A percentile compares a stretch with the other conserved stretches of the same genome.
Conservation (phyloP, 2,797 vertebrate species). For the Cryptoprocta ferox region DNA sequence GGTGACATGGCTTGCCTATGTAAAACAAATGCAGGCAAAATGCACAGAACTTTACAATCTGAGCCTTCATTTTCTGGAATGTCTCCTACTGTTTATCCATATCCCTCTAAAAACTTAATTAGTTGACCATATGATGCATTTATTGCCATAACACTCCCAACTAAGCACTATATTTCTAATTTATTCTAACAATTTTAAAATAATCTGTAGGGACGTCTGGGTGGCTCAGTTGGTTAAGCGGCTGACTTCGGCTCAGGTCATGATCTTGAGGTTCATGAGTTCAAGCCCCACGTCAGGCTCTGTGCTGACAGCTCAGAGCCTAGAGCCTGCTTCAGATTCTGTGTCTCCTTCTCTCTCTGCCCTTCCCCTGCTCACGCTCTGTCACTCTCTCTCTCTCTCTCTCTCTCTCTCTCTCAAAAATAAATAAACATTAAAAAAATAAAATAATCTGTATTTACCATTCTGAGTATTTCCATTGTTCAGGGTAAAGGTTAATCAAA, state of each 20-base stretch:
- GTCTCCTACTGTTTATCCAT: not conserved
- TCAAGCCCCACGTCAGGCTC: no score
- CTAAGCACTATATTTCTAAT: not conserved
- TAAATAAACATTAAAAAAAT: no score
- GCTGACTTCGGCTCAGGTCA: no score
- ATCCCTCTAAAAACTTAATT: conserved; percentile 18
- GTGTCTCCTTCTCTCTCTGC: no score
- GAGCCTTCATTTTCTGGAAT: conserved; percentile 55
- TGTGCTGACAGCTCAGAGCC: no score
- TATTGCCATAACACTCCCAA: conserved; percentile 2
- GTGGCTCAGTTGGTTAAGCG: no score
- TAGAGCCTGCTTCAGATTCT: no score
- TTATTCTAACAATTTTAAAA: conserved; percentile 44
- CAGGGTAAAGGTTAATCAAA: conserved; percentile 13
- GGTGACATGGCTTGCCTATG: not conserved
- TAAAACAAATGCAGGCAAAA: not conserved
- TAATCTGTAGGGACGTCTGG: not conserved
- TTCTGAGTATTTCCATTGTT: conserved; percentile 40
- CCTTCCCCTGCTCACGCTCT: no score
- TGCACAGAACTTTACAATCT: not conserved
- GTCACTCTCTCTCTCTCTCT: no score
- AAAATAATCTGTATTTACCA: conserved; percentile 51
- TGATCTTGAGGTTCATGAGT: no score
- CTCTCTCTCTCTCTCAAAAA: no score
- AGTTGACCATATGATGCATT: conserved; percentile 21